These are phyloP conservation scores for Hofmannophila pseudospretella DNA, from an alignment of 2,888 invertebrate genomes.

Conservation along the genomic window DNA sequence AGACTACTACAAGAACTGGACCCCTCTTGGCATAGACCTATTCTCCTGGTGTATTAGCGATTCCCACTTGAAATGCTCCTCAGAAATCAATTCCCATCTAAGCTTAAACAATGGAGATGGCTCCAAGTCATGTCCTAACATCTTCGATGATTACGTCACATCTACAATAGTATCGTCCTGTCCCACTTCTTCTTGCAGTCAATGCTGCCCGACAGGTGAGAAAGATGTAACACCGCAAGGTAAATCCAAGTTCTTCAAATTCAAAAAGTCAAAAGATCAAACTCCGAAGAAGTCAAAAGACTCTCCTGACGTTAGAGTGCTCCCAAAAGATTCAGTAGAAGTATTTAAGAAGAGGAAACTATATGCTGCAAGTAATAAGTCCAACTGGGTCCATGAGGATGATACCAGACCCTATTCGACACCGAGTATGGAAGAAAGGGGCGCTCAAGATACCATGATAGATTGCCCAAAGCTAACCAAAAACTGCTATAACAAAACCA, in stretches of 20 bases:
- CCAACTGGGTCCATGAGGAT: constrained; percentile 32
- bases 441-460: constrained; percentile 18
- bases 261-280: constrained; percentile 27
- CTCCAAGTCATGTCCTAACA: constrained; percentile 50
- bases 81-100: constrained; percentile 29
- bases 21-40: constrained; percentile 40
- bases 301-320: constrained; percentile 7
- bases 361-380: constrained; percentile 37
- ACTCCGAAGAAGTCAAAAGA: constrained; percentile 13
- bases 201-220: constrained; percentile 22
- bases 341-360: constrained; percentile 47
- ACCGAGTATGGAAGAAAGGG: constrained; percentile 27
- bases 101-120: constrained; percentile 30
- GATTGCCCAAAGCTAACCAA: constrained; percentile 17
- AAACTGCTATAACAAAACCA: constrained; percentile 16
- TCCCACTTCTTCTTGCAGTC: constrained; percentile 30
- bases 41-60: constrained; percentile 47
- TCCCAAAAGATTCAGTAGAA: constrained; percentile 59
- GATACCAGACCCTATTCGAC: constrained; percentile 15
- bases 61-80: constrained; percentile 33
- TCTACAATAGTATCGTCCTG: constrained; percentile 36
- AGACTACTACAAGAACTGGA: constrained; percentile 50
- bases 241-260: constrained; percentile 10
- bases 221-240: constrained; percentile 8
- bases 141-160: constrained; percentile 40